Conservation (phyloP, 1,140 invertebrate species). For the Zophobas atratus region DNA sequence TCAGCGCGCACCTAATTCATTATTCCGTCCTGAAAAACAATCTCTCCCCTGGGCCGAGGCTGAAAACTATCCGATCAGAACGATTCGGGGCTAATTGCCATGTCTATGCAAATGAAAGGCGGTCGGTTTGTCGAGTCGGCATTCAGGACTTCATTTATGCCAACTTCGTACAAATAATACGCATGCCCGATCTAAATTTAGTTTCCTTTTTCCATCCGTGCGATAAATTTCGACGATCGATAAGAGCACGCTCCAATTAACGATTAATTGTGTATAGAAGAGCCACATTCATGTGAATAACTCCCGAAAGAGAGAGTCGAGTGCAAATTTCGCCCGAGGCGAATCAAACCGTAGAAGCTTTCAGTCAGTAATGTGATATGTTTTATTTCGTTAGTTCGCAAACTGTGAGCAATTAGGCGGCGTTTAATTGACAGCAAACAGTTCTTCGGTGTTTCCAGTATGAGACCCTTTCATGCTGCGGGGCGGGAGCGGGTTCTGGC, state of each 20-base stretch:
- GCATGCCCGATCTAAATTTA: slow-evolving; percentile 14
- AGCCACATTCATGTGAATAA: slow-evolving; percentile 30
- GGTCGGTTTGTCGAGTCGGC: slow-evolving; percentile 42
- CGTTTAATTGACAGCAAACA: slow-evolving; percentile 33
- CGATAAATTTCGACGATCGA: slow-evolving; percentile 1
- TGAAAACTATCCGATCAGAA: slow-evolving; percentile 50
- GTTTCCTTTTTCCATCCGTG: background rate
- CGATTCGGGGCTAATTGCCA: slow-evolving; percentile 47
- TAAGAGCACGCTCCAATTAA: slow-evolving; percentile 31
- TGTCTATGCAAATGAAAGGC: slow-evolving; percentile 51
- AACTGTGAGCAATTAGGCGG: slow-evolving; percentile 35
- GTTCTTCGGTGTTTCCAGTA: slow-evolving; percentile 10
- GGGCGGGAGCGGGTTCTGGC: too few species aligned
- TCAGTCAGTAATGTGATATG: slow-evolving; percentile 46
- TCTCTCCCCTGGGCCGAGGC: slow-evolving; percentile 38
- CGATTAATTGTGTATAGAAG: slow-evolving; percentile 28
- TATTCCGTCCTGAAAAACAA: slow-evolving; percentile 43
- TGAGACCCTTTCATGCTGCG: background rate
- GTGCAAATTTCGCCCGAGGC: slow-evolving; percentile 45
- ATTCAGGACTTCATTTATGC: slow-evolving; percentile 38
- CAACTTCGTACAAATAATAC: slow-evolving; percentile 22
- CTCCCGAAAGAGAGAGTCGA: slow-evolving; percentile 38
- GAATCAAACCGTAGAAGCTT: slow-evolving; percentile 46
- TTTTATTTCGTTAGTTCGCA: slow-evolving; percentile 47
- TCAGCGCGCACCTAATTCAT: slow-evolving; percentile 34